These are phyloP conservation scores for Metaphire vulgaris DNA, from an alignment of 1,140 invertebrate genomes.

Conservation along the genomic window DNA sequence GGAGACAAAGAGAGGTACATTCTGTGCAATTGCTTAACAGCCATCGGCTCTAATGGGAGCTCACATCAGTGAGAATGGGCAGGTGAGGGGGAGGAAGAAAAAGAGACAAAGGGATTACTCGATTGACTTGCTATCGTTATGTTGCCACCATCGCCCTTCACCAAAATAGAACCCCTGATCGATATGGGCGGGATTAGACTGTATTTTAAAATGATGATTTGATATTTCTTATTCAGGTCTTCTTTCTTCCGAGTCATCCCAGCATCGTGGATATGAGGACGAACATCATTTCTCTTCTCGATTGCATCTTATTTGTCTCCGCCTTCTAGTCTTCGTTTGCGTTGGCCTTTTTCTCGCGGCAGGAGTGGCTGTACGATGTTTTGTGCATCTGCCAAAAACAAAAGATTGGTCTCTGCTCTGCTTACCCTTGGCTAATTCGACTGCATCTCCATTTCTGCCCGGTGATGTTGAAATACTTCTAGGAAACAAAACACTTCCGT, in stretches of 20 bases:
- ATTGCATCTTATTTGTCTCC: neutral
- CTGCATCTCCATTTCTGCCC: neutral
- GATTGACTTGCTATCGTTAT: neutral
- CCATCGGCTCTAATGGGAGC: too few species aligned
- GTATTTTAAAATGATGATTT: neutral
- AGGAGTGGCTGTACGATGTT: neutral
- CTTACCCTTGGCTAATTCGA: neutral
- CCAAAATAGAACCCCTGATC: too few species aligned
- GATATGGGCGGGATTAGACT: too few species aligned
- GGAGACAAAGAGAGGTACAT: too few species aligned
- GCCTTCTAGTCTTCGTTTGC: neutral
- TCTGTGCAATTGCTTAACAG: too few species aligned
- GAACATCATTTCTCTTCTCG: neutral
- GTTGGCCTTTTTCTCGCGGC: neutral
- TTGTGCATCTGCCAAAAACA: neutral
- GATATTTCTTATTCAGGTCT: neutral
- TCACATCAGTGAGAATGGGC: too few species aligned
- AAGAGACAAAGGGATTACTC: neutral
- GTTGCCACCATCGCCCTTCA: too few species aligned
- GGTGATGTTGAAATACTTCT: neutral
- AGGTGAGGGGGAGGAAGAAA: too few species aligned
- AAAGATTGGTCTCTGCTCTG: neutral
- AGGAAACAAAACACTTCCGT: neutral
- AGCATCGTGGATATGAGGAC: neutral
- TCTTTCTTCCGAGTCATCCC: neutral